Percentiles rank a stretch among this genome's conserved stretches.
These are phyloP conservation scores for Sciurus niger DNA, from an alignment of 2,113 vertebrate species.

Conservation along the genomic window DNA sequence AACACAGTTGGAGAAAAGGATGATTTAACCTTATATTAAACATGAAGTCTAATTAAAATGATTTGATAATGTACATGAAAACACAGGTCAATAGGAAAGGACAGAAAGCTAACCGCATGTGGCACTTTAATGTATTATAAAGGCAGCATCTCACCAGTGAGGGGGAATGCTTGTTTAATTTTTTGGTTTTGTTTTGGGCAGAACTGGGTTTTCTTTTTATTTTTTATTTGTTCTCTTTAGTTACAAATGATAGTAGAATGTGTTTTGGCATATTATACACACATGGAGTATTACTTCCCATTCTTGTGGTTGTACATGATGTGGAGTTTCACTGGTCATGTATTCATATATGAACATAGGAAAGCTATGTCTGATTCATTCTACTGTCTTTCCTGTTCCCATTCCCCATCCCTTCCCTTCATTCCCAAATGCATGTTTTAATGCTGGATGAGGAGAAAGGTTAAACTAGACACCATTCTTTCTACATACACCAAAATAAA, in stretches of 20 bases:
- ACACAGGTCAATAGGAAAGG: neutral
- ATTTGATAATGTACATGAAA: neutral
- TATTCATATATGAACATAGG: no score
- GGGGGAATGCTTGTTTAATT: neutral
- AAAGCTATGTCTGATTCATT: no score
- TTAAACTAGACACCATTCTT: neutral
- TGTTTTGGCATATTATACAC: no score
- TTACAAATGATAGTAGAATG: no score
- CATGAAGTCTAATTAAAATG: neutral
- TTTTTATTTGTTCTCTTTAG: no score
- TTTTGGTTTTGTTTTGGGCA: no score
- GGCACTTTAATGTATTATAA: neutral
- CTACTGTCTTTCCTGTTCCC: no score
- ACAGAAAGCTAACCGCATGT: neutral
- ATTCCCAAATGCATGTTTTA: neutral
- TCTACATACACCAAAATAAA: neutral
- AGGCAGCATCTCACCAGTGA: neutral
- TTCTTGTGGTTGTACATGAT: no score
- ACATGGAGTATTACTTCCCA: no score
- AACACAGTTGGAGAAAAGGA: neutral
- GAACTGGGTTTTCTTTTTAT: no score
- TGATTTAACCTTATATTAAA: conserved; percentile 11
- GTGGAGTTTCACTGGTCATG: no score
- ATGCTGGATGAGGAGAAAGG: neutral
- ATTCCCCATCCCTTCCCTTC: no score